Conservation (phyloP, 2,888 invertebrate species). For the Choreutis nemorana region DNA sequence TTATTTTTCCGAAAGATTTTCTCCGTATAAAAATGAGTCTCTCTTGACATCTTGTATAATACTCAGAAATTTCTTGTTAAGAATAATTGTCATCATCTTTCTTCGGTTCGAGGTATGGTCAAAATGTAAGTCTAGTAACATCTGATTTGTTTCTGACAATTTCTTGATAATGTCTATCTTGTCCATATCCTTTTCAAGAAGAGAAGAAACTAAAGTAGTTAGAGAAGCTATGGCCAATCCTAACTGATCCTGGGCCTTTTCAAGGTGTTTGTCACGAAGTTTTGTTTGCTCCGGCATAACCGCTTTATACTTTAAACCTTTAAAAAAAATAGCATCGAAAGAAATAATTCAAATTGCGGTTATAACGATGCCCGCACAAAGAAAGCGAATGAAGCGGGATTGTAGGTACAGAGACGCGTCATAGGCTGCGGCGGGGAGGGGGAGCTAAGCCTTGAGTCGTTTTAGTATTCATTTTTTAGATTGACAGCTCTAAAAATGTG, state of each 20-base stretch:
- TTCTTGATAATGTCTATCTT: not conserved
- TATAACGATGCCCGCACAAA: too few species aligned
- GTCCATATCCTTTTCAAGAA: not conserved
- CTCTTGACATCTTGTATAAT: not conserved
- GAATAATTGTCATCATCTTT: not conserved
- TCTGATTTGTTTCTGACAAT: not conserved
- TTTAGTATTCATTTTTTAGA: too few species aligned
- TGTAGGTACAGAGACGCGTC: too few species aligned
- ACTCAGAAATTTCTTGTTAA: not conserved
- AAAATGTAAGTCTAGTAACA: not conserved
- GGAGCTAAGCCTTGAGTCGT: too few species aligned
- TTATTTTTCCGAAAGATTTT: too few species aligned
- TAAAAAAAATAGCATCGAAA: too few species aligned
- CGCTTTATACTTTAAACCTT: too few species aligned
- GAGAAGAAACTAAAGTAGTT: not conserved
- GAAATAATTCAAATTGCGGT: too few species aligned
- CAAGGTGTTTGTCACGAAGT: not conserved
- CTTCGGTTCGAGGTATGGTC: not conserved
- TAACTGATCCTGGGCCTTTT: not conserved
- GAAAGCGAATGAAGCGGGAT: too few species aligned
- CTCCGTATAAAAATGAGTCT: too few species aligned
- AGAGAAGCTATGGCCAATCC: not conserved
- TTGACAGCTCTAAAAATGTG: too few species aligned
- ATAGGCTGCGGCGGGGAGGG: too few species aligned
- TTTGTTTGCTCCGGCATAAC: not conserved